phyloP scores from a whole-genome alignment of 2,113 vertebrate species.

The Phylloscopus whistleri region DNA sequence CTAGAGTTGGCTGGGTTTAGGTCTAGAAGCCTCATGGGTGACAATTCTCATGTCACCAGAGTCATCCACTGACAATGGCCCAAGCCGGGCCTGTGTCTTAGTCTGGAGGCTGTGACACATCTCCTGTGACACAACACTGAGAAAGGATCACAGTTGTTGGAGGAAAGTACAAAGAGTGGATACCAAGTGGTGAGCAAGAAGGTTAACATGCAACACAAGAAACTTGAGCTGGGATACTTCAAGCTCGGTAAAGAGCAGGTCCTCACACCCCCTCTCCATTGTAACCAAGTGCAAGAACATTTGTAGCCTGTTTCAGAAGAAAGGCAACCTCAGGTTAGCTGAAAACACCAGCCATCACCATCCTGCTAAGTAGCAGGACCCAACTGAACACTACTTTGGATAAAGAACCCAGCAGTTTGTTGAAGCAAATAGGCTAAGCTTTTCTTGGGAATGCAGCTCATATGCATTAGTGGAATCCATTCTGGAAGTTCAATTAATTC shows the following conservation, averaged over 20 bases:
- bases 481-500: not conserved
- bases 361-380: not conserved
- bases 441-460: not conserved
- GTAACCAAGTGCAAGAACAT: not conserved
- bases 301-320: not conserved
- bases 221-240: not conserved
- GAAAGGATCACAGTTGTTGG: not conserved
- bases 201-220: not conserved
- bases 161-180: not conserved
- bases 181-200: not conserved
- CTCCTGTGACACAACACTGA: not conserved
- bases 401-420: not conserved
- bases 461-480: not conserved
- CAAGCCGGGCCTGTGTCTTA: fast-evolving
- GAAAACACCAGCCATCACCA: not conserved
- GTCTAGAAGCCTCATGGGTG: not conserved
- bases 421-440: not conserved
- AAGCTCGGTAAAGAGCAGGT: not conserved
- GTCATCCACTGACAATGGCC: not conserved
- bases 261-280: not conserved
- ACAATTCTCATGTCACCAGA: not conserved
- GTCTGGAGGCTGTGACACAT: not conserved
- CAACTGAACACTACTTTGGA: not conserved
- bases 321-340: not conserved
- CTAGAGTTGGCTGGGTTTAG: not conserved